Percentiles rank a stretch among this genome's conserved stretches.
phyloP scores from a whole-genome alignment of 2,113 vertebrate genomes.

The Ranitomeya imitator region DNA sequence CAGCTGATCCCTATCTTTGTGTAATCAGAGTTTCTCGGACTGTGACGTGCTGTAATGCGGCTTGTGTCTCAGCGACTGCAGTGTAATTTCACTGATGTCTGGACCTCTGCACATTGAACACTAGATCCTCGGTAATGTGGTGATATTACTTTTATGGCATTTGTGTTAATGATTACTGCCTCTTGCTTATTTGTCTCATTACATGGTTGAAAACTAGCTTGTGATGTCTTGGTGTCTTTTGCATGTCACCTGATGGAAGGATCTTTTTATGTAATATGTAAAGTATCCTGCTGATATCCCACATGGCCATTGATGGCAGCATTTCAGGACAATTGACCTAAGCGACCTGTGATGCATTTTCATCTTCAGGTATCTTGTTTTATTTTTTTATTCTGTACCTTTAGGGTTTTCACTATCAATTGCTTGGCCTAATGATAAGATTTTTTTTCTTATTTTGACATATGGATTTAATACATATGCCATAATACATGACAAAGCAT shows the following conservation, averaged over 20 bases:
- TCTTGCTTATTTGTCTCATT: too few relatives aligned
- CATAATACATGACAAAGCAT: background rate
- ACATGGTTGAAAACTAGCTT: too few relatives aligned
- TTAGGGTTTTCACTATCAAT: too few relatives aligned
- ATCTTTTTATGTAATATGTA: background rate
- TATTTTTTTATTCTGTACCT: background rate
- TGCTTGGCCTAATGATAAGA: too few relatives aligned
- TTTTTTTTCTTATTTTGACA: background rate
- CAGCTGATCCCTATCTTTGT: background rate
- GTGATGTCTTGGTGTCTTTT: background rate
- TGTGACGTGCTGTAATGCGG: background rate
- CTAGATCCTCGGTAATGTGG: background rate
- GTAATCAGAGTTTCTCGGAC: constrained; percentile 1
- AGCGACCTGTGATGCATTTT: background rate
- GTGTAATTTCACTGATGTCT: background rate
- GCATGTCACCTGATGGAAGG: background rate
- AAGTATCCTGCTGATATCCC: background rate
- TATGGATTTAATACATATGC: background rate
- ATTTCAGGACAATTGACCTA: background rate
- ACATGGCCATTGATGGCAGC: background rate
- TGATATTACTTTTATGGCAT: background rate
- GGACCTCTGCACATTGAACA: background rate
- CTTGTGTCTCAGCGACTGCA: background rate
- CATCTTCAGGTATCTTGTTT: background rate
- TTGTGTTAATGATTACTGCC: background rate